Base-by-base conservation (phyloP, 1,140 invertebrate genomes). In the Drosophila sucinea region DNA sequence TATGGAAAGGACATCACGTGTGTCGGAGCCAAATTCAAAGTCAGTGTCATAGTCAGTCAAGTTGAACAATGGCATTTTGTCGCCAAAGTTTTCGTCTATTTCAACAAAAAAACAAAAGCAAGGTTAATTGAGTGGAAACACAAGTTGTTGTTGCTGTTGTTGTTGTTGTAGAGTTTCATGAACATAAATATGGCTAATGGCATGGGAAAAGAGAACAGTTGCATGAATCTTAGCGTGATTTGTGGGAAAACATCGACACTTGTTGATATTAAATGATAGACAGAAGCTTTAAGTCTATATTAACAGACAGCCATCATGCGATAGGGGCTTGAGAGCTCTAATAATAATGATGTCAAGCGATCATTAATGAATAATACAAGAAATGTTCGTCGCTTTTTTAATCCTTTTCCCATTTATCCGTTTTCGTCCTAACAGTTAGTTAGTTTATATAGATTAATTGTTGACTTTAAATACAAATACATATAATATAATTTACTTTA, bases 11-110 rank as follows among this genome's bases (percentile, higher is more conserved):
- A 17, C 17, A 17, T 17, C 17, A 17, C 17, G 17, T 17, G 17
- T 17, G 23, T 51, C 44, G 2, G 2, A 27, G 8, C 3, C 23
- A 51, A 51, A 51, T 25, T 51, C 44, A 51, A 27, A 27, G 44
- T 51, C 44, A 51, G 23, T 27, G 44, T 51, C 44, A 51, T 51
- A 51, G 44, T 27, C 44, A 51, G 44, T 51, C 44, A 51, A 47
- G 51, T 69, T 60, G 40, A 73, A 69, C 62, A 69, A 60, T 51
- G 33, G 44, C 60, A 58, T 72, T 58, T 41, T 61, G 58, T 35
- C 47, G 56, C 10, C 29, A 32, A 69, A 11, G 30, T 23, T 33
- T 70, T 44, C 8, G 44, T 7, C 4, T 35, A 51, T 30, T n/a
- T 61, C 33, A 33, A 33, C 5, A 38, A 38, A 38, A 70, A 47